Conservation (phyloP, 2,113 vertebrate species). For the Chionomys nivalis region DNA sequence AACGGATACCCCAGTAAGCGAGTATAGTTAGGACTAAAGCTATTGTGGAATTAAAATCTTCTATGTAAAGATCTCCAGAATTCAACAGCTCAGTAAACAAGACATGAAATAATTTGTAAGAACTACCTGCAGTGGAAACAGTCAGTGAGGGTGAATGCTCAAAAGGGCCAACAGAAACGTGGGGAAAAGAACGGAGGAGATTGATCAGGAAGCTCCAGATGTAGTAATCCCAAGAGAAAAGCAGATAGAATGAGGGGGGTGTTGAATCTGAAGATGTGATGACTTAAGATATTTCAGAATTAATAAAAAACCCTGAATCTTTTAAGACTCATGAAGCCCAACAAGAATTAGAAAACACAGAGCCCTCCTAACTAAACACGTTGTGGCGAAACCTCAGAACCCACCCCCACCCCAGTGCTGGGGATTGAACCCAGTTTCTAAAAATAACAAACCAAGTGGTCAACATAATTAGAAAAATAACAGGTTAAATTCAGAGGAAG, state of each 20-base stretch:
- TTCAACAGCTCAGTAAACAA: background rate
- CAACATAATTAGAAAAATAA: constrained; percentile 36
- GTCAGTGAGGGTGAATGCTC: background rate
- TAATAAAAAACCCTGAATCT: background rate
- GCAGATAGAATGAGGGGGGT: background rate
- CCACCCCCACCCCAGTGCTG: background rate
- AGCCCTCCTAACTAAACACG: background rate
- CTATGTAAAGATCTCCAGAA: background rate
- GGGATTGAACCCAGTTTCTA: background rate
- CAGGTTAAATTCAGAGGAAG: constrained; percentile 35
- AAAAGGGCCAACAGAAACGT: background rate
- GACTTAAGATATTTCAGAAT: constrained; percentile 39
- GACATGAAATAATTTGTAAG: background rate
- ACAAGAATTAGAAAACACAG: constrained; percentile 28
- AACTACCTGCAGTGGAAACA: background rate
- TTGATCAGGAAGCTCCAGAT: background rate
- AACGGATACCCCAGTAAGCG: background rate
- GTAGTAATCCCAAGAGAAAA: constrained; percentile 14
- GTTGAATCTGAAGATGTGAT: constrained; percentile 18
- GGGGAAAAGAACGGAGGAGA: background rate
- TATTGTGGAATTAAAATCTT: background rate
- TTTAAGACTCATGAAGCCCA: background rate
- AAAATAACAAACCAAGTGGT: constrained; percentile 37
- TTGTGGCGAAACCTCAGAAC: background rate
- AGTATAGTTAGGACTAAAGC: background rate